A percentile compares a stretch with the other conserved stretches of the same genome.
phyloP scores from a whole-genome alignment of 2,888 invertebrate species.

The Eupithecia subumbrata region DNA sequence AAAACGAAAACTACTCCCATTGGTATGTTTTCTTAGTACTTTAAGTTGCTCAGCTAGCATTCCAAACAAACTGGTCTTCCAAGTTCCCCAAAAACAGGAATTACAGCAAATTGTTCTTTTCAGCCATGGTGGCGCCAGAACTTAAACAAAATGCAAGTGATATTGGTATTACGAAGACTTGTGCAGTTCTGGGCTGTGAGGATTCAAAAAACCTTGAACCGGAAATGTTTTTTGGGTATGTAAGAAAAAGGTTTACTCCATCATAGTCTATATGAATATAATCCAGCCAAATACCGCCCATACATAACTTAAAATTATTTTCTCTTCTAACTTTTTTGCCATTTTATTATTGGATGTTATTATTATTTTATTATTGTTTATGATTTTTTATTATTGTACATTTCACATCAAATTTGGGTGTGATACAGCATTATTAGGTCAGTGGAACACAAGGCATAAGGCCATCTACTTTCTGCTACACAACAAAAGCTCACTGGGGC shows the following conservation, averaged over 20 bases:
- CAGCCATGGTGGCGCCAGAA: slow-evolving; percentile 81
- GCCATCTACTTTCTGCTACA: no score
- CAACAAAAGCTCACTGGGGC: no score
- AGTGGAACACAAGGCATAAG: no score
- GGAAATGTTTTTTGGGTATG: slow-evolving; percentile 74
- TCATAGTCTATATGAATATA: background rate
- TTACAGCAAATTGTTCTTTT: slow-evolving; percentile 20
- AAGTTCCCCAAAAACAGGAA: background rate
- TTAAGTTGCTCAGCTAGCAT: background rate
- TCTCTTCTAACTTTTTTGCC: no score
- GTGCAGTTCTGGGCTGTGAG: slow-evolving; percentile 78
- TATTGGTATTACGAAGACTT: slow-evolving; percentile 73
- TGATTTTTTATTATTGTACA: no score
- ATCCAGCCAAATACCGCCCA: background rate
- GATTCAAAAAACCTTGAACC: slow-evolving; percentile 73
- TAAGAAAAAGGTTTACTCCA: background rate
- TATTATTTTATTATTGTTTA: no score
- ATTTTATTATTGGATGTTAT: no score
- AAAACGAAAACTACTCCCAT: slow-evolving; percentile 74
- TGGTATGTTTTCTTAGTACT: slow-evolving; percentile 56
- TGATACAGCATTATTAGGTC: no score
- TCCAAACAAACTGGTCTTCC: background rate
- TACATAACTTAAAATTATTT: no score
- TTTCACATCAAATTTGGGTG: no score
- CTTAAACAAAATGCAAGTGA: slow-evolving; percentile 71